Base-by-base conservation (phyloP, 2,113 vertebrate species). In the Strix aluco region DNA sequence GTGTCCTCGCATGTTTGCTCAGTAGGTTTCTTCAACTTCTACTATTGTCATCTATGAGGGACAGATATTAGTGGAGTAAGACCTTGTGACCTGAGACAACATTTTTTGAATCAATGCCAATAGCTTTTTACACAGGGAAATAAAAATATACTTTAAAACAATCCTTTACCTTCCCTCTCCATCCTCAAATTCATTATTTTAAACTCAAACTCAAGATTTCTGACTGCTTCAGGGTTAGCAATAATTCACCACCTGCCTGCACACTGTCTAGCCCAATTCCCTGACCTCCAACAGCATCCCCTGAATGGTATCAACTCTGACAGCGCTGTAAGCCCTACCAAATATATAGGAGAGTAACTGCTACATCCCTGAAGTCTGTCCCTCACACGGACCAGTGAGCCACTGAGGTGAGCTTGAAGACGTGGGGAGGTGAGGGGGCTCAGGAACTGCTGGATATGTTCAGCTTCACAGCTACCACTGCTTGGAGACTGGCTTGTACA, bases 401-500 rank as follows among this genome's bases (percentile, higher is more conserved):
- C 1, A 0, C 34, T 0, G 2, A 38, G 49, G 20, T 15, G n/a
- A 49, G 47, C 52, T 1, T 40, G 69, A 1, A 10, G 44, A 25
- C 3, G 8, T 0, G 2, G 4, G 58, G 52, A 22, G 27, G 29
- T 1, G 5, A 40, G 3, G 5, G 16, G 26, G 30, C 77, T 77
- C 71, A 21, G 17, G 16, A 38, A 4, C 70, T 46, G 51, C 74
- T 52, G 65, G 19, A 3, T 16, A 19, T 5, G 13, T 6, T 5
- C 61, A 74, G 40, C 71, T 58, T 46, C 49, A 23, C 13, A 70
- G 29, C 55, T 36, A 13, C n/a, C 34, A 10, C 23, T 1, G 5
- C 57, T 4, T 26, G 46, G 21, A 82, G 15, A 32, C 11, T 2
- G 32, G 65, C 46, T 75, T 0, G 0, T 34, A 54, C 1, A 3